phyloP scores from a whole-genome alignment of 2,888 invertebrate species.

The Octonoba sinensis region DNA sequence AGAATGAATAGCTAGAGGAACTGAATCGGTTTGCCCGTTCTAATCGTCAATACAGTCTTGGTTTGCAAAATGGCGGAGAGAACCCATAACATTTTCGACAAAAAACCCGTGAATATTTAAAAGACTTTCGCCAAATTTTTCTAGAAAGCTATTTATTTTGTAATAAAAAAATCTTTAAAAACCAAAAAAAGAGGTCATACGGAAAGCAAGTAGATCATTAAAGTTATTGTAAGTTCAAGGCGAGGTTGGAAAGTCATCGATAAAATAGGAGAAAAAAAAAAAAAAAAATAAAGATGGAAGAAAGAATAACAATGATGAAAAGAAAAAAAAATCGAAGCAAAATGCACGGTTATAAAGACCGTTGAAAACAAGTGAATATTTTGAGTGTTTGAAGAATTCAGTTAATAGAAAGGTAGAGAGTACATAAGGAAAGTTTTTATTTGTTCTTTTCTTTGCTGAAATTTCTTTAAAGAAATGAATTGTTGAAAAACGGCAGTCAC shows the following conservation, averaged over 20 bases:
- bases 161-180: neutral
- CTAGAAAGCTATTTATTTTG: too few relatives aligned
- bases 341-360: slow-evolving; percentile 14
- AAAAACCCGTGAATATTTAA: too few relatives aligned
- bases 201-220: slow-evolving; percentile 27
- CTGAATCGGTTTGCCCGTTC: too few relatives aligned
- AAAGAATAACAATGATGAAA: slow-evolving; percentile 2
- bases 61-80: too few relatives aligned
- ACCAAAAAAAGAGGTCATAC: slow-evolving; percentile 1
- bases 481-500: neutral
- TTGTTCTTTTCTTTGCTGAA: neutral
- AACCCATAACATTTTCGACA: too few relatives aligned
- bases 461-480: neutral
- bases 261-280: neutral
- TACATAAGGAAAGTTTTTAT: neutral
- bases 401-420: slow-evolving; percentile 26
- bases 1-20: too few relatives aligned
- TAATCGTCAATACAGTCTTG: too few relatives aligned
- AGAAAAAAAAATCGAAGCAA: slow-evolving; percentile 1
- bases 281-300: slow-evolving; percentile 1
- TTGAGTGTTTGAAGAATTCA: slow-evolving; percentile 34
- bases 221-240: slow-evolving; percentile 36
- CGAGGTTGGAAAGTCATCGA: too few relatives aligned
- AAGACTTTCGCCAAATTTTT: too few relatives aligned
- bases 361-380: slow-evolving; percentile 23